phyloP scores from a whole-genome alignment of 2,888 invertebrate species.

The Neoscelio sp. region DNA sequence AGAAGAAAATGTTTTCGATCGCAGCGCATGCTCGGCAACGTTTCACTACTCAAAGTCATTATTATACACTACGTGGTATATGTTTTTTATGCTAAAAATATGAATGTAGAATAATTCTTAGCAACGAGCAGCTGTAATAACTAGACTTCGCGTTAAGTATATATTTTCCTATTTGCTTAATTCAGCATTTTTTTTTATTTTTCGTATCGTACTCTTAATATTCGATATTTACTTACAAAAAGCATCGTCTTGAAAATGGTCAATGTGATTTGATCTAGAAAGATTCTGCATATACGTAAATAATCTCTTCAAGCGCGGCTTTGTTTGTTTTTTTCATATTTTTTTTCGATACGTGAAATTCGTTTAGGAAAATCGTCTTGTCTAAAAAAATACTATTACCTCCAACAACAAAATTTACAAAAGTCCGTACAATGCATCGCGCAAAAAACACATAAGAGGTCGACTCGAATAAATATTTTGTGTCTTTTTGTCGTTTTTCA shows the following conservation, averaged over 20 bases:
- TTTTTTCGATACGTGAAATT: conserved; percentile 70
- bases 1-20: conserved; percentile 66
- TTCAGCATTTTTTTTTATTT: conserved; percentile 14
- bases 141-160: conserved; percentile 56
- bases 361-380: conserved; percentile 72
- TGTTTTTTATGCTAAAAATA: conserved; percentile 72
- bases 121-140: conserved; percentile 68
- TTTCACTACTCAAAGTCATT: conserved; percentile 60
- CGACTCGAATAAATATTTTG: conserved; percentile 42
- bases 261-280: conserved; percentile 70
- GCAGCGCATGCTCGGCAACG: conserved; percentile 62
- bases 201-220: conserved; percentile 49
- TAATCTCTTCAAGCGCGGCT: conserved; percentile 73
- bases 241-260: conserved; percentile 67
- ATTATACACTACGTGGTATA: conserved; percentile 67
- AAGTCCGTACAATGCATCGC: conserved; percentile 59
- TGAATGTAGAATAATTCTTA: conserved; percentile 70
- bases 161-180: conserved; percentile 59
- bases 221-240: conserved; percentile 57
- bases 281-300: conserved; percentile 69
- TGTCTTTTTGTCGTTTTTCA: neutral
- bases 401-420: conserved; percentile 69
- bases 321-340: conserved; percentile 10
- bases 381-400: conserved; percentile 77
- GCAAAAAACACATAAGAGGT: conserved; percentile 66